These are phyloP conservation scores for Trichomycterus rosablanca DNA, from an alignment of 2,113 vertebrate species.

Conservation along the genomic window DNA sequence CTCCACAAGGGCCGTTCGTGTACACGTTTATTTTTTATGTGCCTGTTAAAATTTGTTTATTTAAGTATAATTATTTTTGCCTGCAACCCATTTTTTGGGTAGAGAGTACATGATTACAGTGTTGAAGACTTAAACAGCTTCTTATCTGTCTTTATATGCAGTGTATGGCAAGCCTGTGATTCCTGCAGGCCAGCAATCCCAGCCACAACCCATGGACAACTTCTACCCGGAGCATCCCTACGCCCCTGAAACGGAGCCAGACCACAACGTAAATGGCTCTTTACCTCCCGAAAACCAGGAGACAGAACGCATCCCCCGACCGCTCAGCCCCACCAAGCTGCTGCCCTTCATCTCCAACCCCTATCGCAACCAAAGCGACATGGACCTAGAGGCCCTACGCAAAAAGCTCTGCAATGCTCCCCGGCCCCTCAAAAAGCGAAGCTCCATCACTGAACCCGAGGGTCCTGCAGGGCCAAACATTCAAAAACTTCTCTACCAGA, in stretches of 20 bases:
- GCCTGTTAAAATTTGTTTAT: too few species aligned
- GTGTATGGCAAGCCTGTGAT: constrained; percentile 94
- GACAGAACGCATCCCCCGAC: constrained; percentile 83
- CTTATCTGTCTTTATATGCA: too few species aligned
- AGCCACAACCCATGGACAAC: constrained; percentile 65
- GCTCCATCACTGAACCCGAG: constrained; percentile 96
- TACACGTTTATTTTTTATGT: too few species aligned
- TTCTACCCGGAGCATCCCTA: constrained; percentile 72
- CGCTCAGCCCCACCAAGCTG: constrained; percentile 93
- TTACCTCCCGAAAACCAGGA: constrained; percentile 68
- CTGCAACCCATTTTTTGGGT: too few species aligned
- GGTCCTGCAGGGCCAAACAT: constrained; percentile 93
- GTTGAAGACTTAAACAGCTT: too few species aligned
- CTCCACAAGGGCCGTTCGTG: too few species aligned
- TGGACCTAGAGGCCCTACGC: constrained; percentile 87
- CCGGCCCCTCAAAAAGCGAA: constrained; percentile 90
- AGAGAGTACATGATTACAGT: too few species aligned
- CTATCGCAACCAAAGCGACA: constrained; percentile 92
- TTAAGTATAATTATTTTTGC: too few species aligned
- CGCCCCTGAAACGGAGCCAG: constrained; percentile 67
- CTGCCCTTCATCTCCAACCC: constrained; percentile 93
- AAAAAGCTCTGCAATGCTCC: constrained; percentile 93
- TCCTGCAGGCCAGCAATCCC: constrained; percentile 52
- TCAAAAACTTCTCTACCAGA: constrained; percentile 94
- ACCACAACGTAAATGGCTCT: constrained; percentile 39